Percentiles rank a stretch among this genome's conserved stretches.
phyloP scores from a whole-genome alignment of 1,140 invertebrate genomes.

The Bombus superbus region DNA sequence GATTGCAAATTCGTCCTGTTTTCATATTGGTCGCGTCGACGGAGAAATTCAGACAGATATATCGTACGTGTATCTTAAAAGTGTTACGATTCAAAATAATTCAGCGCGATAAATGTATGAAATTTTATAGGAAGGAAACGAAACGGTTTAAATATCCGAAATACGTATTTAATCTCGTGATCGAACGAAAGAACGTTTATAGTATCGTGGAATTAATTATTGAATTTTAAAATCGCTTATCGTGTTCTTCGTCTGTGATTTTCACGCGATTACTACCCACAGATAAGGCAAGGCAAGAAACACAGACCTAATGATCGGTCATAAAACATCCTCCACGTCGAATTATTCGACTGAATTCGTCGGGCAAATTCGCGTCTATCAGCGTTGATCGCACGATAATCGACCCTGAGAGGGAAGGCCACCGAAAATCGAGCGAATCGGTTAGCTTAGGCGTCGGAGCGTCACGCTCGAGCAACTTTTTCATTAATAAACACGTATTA shows the following conservation, averaged over 20 bases:
- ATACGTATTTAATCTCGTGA: background rate
- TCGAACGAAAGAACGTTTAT: background rate
- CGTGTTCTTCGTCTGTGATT: background rate
- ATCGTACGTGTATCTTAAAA: background rate
- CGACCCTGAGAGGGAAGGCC: conserved; percentile 40
- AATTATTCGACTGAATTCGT: conserved; percentile 4
- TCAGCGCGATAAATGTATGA: background rate
- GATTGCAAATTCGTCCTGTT: no score
- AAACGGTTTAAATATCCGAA: background rate
- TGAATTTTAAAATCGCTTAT: background rate
- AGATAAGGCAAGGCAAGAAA: background rate
- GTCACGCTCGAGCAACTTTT: conserved; percentile 32
- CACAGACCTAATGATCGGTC: background rate
- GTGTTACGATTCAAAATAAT: background rate
- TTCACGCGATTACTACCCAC: background rate
- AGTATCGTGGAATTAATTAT: background rate
- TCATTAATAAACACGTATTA: conserved; percentile 59
- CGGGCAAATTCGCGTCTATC: background rate
- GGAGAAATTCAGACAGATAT: no score
- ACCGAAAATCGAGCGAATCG: conserved; percentile 39
- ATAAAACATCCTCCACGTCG: conserved; percentile 6
- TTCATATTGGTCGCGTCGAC: no score
- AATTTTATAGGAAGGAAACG: background rate
- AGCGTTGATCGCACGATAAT: background rate
- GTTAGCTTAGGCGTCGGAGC: background rate